Percentiles rank a stretch among this genome's conserved stretches.
phyloP scores from a whole-genome alignment of 2,113 vertebrate species.

The Nettapus auritus region DNA sequence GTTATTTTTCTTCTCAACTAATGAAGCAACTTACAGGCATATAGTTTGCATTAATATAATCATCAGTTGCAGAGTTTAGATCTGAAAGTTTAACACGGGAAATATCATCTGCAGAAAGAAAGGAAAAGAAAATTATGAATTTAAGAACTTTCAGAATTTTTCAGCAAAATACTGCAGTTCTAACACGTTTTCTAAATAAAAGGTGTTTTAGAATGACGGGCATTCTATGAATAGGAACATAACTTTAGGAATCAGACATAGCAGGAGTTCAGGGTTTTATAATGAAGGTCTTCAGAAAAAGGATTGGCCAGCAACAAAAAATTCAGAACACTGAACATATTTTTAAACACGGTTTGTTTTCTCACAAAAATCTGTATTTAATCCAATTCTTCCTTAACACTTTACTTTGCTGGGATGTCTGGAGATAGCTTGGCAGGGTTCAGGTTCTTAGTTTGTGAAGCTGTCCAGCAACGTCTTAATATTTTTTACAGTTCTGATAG shows the following conservation, averaged over 20 bases:
- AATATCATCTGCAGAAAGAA: conserved; percentile 83
- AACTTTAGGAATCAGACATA: background rate
- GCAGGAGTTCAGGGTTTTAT: background rate
- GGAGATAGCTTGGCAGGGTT: background rate
- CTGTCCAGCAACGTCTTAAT: background rate
- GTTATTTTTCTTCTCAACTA: background rate
- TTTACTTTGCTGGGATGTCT: background rate
- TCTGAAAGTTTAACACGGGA: conserved; percentile 93
- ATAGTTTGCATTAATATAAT: conserved; percentile 98
- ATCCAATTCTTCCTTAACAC: background rate
- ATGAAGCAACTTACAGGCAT: conserved; percentile 85
- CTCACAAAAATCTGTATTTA: background rate
- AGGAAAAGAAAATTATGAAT: background rate
- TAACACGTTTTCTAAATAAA: background rate
- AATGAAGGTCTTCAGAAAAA: background rate
- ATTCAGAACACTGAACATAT: background rate
- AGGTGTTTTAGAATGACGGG: background rate
- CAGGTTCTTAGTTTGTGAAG: background rate
- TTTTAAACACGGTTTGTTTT: background rate
- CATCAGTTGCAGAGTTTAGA: conserved; percentile 77
- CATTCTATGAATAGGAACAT: background rate
- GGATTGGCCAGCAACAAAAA: background rate
- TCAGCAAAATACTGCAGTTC: background rate
- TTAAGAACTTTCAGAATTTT: background rate
- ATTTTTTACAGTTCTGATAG: background rate